A percentile compares a stretch with the other conserved stretches of the same genome.
These are phyloP conservation scores for Beris morrisii DNA, from an alignment of 2,888 invertebrate genomes.

Conservation along the genomic window DNA sequence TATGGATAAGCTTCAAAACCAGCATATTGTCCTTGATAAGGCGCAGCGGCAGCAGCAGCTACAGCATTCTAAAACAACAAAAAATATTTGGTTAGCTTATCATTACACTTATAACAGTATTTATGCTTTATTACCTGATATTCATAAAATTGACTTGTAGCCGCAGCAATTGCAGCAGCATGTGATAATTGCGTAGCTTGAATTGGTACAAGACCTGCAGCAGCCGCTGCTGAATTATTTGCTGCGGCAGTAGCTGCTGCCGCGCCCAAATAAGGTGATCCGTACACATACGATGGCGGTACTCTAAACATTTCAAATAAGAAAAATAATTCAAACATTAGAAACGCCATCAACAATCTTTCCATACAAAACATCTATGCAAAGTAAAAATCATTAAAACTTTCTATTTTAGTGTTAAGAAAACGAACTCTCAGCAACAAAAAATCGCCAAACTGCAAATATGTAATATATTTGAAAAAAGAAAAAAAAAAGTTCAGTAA, in stretches of 20 bases:
- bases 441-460: constrained; percentile 41
- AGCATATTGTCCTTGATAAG: constrained; percentile 43
- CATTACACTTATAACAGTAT: not conserved
- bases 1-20: constrained; percentile 44
- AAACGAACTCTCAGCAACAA: constrained; percentile 42
- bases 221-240: constrained; percentile 48
- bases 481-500: constrained; percentile 15
- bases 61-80: constrained; percentile 41
- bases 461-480: constrained; percentile 24
- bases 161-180: constrained; percentile 76
- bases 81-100: not conserved
- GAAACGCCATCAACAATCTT: constrained; percentile 38
- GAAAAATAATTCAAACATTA: constrained; percentile 29
- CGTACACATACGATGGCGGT: constrained; percentile 77
- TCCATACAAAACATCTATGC: constrained; percentile 38
- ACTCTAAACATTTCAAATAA: constrained; percentile 57
- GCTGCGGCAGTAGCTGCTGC: constrained; percentile 55
- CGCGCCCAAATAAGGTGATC: constrained; percentile 69
- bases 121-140: constrained; percentile 60
- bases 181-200: constrained; percentile 68
- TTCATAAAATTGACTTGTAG: constrained; percentile 78
- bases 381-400: constrained; percentile 33
- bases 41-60: constrained; percentile 43
- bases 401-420: constrained; percentile 40
- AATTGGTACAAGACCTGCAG: constrained; percentile 70